phyloP scores from a whole-genome alignment of 2,113 vertebrate genomes.

The Phocoena phocoena region DNA sequence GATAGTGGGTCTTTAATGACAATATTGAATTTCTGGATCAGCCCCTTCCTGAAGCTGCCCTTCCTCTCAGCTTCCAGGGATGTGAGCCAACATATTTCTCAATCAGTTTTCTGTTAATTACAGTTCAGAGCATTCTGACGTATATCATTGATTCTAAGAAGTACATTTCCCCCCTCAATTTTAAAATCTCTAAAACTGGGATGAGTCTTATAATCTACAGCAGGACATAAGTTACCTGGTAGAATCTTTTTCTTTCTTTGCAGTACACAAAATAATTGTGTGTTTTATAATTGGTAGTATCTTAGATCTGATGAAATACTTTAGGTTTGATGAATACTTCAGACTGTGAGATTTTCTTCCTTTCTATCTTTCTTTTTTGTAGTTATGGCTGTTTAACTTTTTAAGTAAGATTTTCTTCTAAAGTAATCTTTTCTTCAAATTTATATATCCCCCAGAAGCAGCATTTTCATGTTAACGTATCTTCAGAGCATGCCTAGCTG shows the following conservation, averaged over 20 bases:
- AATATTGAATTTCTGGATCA: conserved; percentile 28
- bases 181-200: conserved; percentile 16
- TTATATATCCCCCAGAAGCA: neutral
- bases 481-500: conserved; percentile 23
- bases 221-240: neutral
- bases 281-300: neutral
- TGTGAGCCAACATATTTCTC: neutral
- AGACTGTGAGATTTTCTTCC: neutral
- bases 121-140: neutral
- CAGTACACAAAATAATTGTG: neutral
- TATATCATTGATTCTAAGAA: neutral
- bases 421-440: neutral
- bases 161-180: neutral
- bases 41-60: neutral
- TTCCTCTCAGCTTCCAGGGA: neutral
- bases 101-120: conserved; percentile 34
- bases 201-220: neutral
- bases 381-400: conserved; percentile 23
- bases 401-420: neutral
- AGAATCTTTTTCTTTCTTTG: conserved; percentile 7
- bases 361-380: neutral
- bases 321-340: neutral
- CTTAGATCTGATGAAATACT: neutral
- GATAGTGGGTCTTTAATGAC: neutral
- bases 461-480: conserved; percentile 8